phyloP scores from a whole-genome alignment of 2,888 invertebrate genomes.

The Rhagium mordax region DNA sequence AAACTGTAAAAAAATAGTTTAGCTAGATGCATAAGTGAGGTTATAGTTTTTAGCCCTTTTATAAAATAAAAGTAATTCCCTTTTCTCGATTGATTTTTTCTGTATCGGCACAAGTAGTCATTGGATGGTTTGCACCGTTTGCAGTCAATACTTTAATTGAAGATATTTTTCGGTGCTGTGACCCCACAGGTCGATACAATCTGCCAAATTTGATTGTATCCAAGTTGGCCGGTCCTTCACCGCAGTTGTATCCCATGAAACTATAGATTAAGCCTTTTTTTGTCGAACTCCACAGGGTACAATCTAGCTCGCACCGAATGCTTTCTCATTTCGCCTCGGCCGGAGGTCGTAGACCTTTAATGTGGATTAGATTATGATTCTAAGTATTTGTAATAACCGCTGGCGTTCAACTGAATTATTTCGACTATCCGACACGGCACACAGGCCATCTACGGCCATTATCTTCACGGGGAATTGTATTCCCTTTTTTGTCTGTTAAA shows the following conservation, averaged over 20 bases:
- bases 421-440: not conserved
- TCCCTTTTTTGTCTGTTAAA: not conserved
- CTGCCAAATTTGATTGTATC: too few relatives aligned
- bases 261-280: not conserved
- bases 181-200: too few relatives aligned
- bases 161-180: too few relatives aligned
- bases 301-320: slow-evolving; percentile 9
- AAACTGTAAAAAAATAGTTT: too few relatives aligned
- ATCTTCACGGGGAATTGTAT: not conserved
- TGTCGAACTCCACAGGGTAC: slow-evolving; percentile 9
- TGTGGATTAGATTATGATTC: slow-evolving; percentile 20
- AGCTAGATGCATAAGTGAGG: too few relatives aligned
- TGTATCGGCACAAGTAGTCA: too few relatives aligned
- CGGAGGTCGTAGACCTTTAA: slow-evolving; percentile 21
- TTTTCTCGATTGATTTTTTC: too few relatives aligned
- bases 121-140: too few relatives aligned
- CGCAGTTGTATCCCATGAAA: not conserved
- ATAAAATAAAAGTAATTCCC: too few relatives aligned
- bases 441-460: not conserved
- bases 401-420: slow-evolving; percentile 17
- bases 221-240: not conserved
- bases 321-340: not conserved
- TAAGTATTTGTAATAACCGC: slow-evolving; percentile 21
- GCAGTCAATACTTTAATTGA: too few relatives aligned
- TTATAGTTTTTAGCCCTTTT: too few relatives aligned